Evolutionary conservation across 2,113 vertebrate species (phyloP), one percentile per base, ranked within the genome.

Genomic region (Verasper variegatus): DNA sequence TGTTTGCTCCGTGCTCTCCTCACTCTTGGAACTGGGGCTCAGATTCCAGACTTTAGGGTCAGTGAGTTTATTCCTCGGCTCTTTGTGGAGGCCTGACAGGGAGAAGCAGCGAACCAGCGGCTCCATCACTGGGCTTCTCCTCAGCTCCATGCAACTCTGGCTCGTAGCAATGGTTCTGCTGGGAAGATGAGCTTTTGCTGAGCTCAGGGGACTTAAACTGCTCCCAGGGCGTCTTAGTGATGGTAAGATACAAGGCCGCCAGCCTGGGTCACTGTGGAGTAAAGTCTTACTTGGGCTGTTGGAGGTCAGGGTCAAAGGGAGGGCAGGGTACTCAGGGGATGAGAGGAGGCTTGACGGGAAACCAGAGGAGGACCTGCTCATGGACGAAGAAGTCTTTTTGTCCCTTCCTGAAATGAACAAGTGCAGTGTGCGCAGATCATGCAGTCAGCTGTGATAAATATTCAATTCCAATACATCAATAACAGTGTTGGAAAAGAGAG

Each of bases 351-450:
- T 91, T 77, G 95, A 95, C 80, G 90, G 92, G 52, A 94, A 93
- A 65, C 94, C 95, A 2, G 92, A 88, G 0, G 94, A 86, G 0
- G 94, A 95, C 91, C 95, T 95, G 86, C 92, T 94, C 75, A 90
- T 35, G 37, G 95, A 81, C 1, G 93, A 90, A 52, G 81, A 56
- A 47, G 93, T 86, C 87, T 94, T 96, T 91, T 92, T 95, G 83
- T 85, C 90, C 90, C 95, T 96, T 74, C 97, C 97, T 98, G 86
- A 91, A 94, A 93, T 76, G 92, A 94, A 91, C 49, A 91, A 86
- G 87, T 81, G 81, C 20, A 90, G 76, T 37, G 65, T 84, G 76
- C 58, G 78, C 68, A 26, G 67, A 49, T 83, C 61, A 86, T 75
- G 75, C 23, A 78, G 18, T 51, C 47, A 51, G 47, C 18, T 31